Percentiles rank a stretch among this genome's conserved stretches.
Conservation (phyloP, 1,140 invertebrate species). For the Chironomus striatipennis region DNA sequence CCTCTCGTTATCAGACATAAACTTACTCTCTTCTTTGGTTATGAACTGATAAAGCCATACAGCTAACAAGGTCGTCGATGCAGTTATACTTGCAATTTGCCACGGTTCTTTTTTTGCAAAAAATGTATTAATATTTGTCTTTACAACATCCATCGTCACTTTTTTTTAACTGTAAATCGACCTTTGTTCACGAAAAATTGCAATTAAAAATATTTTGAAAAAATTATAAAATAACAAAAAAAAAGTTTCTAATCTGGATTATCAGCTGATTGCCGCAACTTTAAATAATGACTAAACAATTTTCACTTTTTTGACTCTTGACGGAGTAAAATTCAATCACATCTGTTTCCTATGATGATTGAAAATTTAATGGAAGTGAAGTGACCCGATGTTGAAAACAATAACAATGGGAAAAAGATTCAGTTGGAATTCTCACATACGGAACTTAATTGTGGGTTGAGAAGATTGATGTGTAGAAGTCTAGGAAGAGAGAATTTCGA, state of each 20-base stretch:
- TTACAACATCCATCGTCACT: background rate
- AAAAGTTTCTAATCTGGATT: background rate
- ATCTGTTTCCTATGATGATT: background rate
- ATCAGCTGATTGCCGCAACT: background rate
- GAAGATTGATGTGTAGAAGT: background rate
- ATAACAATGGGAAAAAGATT: background rate
- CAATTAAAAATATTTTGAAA: too few species aligned
- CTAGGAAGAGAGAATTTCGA: background rate
- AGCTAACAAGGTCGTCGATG: conserved; percentile 52
- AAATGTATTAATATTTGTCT: conserved; percentile 44
- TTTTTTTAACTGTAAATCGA: background rate
- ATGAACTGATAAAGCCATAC: conserved; percentile 64
- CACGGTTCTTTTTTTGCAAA: conserved; percentile 62
- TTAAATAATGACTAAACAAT: background rate
- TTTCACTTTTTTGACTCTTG: background rate
- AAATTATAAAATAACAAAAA: background rate
- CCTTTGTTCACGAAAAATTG: background rate
- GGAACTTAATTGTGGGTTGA: background rate
- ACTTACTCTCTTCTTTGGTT: conserved; percentile 62
- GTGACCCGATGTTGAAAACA: background rate
- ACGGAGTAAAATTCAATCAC: background rate
- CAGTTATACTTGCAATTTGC: conserved; percentile 64
- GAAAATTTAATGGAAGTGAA: background rate
- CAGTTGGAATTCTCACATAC: background rate
- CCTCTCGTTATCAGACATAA: background rate